Conservation (phyloP, 2,797 vertebrate genomes). For the Telmatherina bonti region DNA sequence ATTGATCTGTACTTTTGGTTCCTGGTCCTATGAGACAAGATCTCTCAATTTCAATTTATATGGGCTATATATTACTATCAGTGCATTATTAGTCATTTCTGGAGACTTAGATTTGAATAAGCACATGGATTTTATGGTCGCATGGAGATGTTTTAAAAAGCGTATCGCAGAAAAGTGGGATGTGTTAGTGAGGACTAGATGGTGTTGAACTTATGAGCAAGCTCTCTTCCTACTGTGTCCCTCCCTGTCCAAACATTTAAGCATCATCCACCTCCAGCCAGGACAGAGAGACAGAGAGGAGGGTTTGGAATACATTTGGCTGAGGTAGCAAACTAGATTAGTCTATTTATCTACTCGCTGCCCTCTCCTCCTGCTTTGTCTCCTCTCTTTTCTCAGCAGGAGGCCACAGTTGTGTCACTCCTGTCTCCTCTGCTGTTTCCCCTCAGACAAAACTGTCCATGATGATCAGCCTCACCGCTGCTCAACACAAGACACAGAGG, state of each 20-base stretch:
- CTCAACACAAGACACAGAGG: constrained; percentile 55
- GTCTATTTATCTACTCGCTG: constrained; percentile 73
- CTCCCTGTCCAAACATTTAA: constrained; percentile 77
- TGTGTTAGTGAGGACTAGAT: constrained; percentile 47
- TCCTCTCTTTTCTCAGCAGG: constrained; percentile 71
- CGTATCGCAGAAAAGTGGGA: constrained; percentile 31
- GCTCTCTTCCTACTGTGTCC: constrained; percentile 61
- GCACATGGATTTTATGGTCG: constrained; percentile 59
- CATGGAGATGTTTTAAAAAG: constrained; percentile 41
- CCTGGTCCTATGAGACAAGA: constrained; percentile 61
- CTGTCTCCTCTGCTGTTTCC: constrained; percentile 59
- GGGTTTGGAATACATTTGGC: constrained; percentile 70
- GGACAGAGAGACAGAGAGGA: constrained; percentile 45
- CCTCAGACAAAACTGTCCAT: constrained; percentile 63
- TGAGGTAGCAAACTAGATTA: constrained; percentile 74
- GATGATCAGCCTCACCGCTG: constrained; percentile 68
- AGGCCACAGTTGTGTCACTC: constrained; percentile 65
- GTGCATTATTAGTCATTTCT: constrained; percentile 54
- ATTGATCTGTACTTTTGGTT: constrained; percentile 70
- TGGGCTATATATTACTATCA: constrained; percentile 49
- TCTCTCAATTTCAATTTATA: constrained; percentile 68
- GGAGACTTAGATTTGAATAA: constrained; percentile 57
- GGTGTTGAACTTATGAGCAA: constrained; percentile 60
- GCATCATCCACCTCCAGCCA: constrained; percentile 56
- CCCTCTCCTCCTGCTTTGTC: constrained; percentile 58